Evolutionary conservation across 1,140 invertebrate species (phyloP).

Genomic region (Phenacoccus solenopsis): DNA sequence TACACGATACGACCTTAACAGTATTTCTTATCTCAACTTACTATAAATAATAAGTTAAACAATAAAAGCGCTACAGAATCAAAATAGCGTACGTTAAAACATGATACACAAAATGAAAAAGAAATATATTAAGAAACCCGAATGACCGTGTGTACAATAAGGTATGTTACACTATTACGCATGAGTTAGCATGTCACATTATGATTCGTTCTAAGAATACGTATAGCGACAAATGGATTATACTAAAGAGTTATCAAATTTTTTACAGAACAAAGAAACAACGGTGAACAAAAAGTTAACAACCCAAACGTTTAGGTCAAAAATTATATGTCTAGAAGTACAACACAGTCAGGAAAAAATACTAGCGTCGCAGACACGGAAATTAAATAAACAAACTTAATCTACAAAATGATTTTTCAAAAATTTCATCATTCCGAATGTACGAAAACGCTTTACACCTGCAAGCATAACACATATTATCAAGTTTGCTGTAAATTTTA

Average conservation of each 20-base stretch:
- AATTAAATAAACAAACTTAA: slow-evolving; percentile 23
- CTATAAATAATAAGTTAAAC: slow-evolving; percentile 10
- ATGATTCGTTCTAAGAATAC: too few species aligned
- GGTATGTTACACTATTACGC: not conserved
- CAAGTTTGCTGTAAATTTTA: not conserved
- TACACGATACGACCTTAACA: slow-evolving; percentile 5
- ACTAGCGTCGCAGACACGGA: not conserved
- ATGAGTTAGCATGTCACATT: too few species aligned
- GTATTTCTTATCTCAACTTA: not conserved
- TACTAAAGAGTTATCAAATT: not conserved
- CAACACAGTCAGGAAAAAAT: slow-evolving; percentile 12
- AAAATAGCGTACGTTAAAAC: not conserved
- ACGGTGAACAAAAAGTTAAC: not conserved
- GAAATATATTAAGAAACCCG: not conserved
- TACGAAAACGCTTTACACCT: slow-evolving; percentile 74
- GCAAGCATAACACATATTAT: slow-evolving; percentile 18
- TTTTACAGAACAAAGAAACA: not conserved
- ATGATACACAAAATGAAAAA: slow-evolving; percentile 4
- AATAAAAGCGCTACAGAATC: not conserved
- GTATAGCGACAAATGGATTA: too few species aligned
- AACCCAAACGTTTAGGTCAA: not conserved
- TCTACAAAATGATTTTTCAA: slow-evolving; percentile 74
- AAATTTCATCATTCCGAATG: slow-evolving; percentile 92
- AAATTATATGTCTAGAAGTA: slow-evolving; percentile 7
- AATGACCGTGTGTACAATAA: slow-evolving; percentile 6